Evolutionary conservation across 2,113 vertebrate genomes (phyloP).

Genomic region (Aphyosemion australe): DNA sequence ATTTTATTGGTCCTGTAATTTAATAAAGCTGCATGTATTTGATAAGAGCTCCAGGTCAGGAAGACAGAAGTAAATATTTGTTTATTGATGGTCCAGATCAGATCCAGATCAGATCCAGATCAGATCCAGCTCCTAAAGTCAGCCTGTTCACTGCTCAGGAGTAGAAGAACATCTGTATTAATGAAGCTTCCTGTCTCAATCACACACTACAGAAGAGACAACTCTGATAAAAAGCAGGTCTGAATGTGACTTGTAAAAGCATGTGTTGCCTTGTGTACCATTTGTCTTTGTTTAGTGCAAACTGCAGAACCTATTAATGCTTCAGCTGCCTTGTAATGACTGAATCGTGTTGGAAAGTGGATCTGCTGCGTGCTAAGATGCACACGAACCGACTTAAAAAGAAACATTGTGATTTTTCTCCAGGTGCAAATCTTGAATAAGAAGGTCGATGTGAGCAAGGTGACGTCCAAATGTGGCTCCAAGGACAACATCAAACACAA

Average conservation of each 20-base stretch:
- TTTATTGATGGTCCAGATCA: not conserved
- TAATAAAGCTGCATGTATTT: conserved; percentile 1
- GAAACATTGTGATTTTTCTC: conserved; percentile 10
- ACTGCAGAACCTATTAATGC: not conserved
- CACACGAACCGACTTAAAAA: not conserved
- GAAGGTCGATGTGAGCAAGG: conserved; percentile 93
- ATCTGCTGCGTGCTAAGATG: not conserved
- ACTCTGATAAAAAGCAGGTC: conserved; percentile 4
- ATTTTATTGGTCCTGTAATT: not conserved
- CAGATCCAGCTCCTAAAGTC: conserved; percentile 3
- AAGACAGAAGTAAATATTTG: not conserved
- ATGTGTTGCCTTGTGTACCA: not conserved
- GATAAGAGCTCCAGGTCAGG: not conserved
- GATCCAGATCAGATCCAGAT: not conserved
- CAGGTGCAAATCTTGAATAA: conserved; percentile 96
- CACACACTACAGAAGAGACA: conserved; percentile 1
- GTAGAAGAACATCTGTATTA: conserved; percentile 15
- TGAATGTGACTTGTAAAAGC: not conserved
- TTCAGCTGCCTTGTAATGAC: conserved; percentile 12
- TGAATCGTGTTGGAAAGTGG: not conserved
- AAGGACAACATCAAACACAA: conserved; percentile 95
- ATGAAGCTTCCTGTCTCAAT: conserved; percentile 1
- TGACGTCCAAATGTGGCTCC: conserved; percentile 94
- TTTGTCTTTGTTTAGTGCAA: not conserved
- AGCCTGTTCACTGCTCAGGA: conserved; percentile 10